Evolutionary conservation across 2,888 invertebrate species (phyloP), one percentile per base, ranked within the genome.

Genomic region (Platerodrilus igneus): DNA sequence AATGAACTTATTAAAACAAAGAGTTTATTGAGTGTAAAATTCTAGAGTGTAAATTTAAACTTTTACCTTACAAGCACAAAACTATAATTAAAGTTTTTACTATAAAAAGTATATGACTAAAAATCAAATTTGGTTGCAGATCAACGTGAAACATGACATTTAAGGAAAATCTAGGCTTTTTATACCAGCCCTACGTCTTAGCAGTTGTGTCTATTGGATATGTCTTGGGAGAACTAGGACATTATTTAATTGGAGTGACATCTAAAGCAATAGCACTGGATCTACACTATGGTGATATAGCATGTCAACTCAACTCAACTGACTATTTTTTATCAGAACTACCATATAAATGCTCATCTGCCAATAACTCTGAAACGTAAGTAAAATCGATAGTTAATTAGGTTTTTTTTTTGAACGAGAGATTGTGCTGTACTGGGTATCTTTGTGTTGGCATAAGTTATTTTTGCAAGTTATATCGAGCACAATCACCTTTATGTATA

Each of bases 201-300:
- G 84, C 77, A 15, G 70, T 91, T 47, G 79, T 91, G 42, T 86
- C 89, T 33, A 66, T 87, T 34, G 88, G 89, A 45, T 91, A 91
- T 67, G 81, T 90, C 42, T 72, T 90, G 13, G 91, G 89, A 9
- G 91, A 91, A 65, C 70, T 91, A 47, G 90, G 90, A 16, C 91
- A 91, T 66, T 91, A 89, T 66, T 73, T 91, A 47, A 88, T 91
- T 53, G 89, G 89, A 68, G 88, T 88, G 3, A 90, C 90, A 36
- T 89, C 88, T 36, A 87, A 89, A 64, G 85, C 84, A 54, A 86
- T 88, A 22, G 89, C 90, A 2, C 81, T 81, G 11, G 89, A 88
- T 62, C 71, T 91, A 34, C 85, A 86, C 63, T 92, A 87, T 57
- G 91, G 91, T 5, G 91, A 91, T 68, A 83, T 84, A 56, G 74